A percentile compares a stretch with the other conserved stretches of the same genome.
phyloP scores from a whole-genome alignment of 2,113 vertebrate species.

The Zosterops pallidus region DNA sequence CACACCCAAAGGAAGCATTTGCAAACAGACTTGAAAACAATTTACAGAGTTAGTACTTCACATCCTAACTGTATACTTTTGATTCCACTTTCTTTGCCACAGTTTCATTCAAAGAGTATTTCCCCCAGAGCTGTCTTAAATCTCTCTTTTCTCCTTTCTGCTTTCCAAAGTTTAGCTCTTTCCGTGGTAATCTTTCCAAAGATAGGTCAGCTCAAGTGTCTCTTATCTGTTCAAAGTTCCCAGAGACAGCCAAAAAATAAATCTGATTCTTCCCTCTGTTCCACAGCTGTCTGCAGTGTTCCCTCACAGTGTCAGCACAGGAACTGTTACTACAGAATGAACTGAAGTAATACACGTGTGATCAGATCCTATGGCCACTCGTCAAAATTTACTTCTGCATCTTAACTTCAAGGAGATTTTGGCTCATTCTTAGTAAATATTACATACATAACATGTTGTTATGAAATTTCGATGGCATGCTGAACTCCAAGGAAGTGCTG shows the following conservation, averaged over 20 bases:
- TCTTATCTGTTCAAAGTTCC: background rate
- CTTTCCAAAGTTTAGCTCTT: background rate
- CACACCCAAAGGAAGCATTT: background rate
- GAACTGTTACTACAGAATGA: background rate
- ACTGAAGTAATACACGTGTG: rapidly evolving
- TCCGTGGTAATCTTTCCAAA: background rate
- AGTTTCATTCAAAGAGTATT: background rate
- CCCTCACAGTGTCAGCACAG: background rate
- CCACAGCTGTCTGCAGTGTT: background rate
- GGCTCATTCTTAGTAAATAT: background rate
- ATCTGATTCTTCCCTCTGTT: background rate
- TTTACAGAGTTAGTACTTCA: background rate
- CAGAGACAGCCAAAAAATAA: background rate
- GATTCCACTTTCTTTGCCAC: background rate
- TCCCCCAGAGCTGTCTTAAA: background rate
- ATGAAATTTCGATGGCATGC: background rate
- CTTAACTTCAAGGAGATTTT: background rate
- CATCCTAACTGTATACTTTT: background rate
- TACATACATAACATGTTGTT: background rate
- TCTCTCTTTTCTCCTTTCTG: background rate
- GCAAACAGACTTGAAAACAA: background rate
- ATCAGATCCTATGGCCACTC: background rate
- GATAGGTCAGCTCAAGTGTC: background rate
- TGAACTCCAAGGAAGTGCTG: background rate
- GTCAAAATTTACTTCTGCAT: background rate